phyloP scores from a whole-genome alignment of 1,140 invertebrate genomes.

The Colletes latitarsis region DNA sequence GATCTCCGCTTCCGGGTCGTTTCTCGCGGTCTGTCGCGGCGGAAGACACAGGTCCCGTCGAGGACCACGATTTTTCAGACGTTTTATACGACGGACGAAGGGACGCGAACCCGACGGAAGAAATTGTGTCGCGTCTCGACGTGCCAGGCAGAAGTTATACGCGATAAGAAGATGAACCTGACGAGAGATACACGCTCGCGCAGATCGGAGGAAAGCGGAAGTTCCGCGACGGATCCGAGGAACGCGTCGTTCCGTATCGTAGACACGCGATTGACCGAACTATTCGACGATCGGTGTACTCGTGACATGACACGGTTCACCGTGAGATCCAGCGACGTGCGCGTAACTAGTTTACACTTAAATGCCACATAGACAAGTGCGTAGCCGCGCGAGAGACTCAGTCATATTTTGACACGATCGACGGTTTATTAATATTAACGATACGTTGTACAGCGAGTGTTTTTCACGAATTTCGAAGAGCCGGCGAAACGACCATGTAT shows the following conservation, averaged over 20 bases:
- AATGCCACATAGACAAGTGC: conserved; percentile 39
- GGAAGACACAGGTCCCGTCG: too few relatives aligned
- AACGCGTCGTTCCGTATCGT: not conserved
- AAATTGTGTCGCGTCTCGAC: not conserved
- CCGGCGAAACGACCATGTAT: not conserved
- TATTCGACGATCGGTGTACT: conserved; percentile 26
- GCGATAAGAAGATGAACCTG: not conserved
- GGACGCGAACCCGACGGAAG: not conserved
- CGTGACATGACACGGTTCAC: conserved; percentile 38
- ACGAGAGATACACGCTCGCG: not conserved
- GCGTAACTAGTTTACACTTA: conserved; percentile 4
- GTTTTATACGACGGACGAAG: conserved; percentile 6
- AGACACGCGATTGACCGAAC: conserved; percentile 6
- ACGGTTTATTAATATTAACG: conserved; percentile 60
- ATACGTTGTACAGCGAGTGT: conserved; percentile 59
- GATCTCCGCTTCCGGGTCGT: not conserved
- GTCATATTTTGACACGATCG: conserved; percentile 75
- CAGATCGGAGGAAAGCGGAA: not conserved
- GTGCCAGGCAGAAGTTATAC: not conserved
- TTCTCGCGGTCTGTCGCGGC: too few relatives aligned
- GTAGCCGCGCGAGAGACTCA: conserved; percentile 64
- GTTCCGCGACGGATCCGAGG: not conserved
- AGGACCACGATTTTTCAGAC: conserved; percentile 18
- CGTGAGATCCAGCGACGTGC: not conserved
- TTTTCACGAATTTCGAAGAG: conserved; percentile 56